Percentiles rank a stretch among this genome's conserved stretches.
phyloP scores from a whole-genome alignment of 2,797 vertebrate species.

The Ceryle rudis region DNA sequence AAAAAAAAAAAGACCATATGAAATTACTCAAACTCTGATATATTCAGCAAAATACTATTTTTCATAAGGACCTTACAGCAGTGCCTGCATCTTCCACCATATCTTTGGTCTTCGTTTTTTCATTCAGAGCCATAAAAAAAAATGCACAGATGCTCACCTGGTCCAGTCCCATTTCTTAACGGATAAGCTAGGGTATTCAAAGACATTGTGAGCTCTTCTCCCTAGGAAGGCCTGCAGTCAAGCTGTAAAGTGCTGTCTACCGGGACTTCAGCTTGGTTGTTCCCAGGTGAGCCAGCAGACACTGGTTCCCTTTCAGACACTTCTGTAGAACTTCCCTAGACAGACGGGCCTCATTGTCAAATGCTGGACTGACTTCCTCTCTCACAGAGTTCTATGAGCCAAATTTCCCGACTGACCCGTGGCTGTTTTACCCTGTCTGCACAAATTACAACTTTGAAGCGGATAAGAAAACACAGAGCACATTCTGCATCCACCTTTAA shows the following conservation, averaged over 20 bases:
- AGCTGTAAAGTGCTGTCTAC: background rate
- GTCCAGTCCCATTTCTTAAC: background rate
- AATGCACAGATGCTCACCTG: accelerated
- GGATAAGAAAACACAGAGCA: background rate
- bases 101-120: background rate
- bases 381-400: background rate
- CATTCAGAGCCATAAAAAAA: background rate
- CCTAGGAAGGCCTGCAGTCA: background rate
- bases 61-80: background rate
- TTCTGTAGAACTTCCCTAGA: background rate
- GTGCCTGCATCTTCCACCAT: background rate
- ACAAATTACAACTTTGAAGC: background rate
- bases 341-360: background rate
- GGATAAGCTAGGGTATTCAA: background rate
- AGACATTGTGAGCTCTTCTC: background rate
- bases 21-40: background rate
- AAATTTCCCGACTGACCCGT: background rate
- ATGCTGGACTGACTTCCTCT: background rate
- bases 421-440: background rate
- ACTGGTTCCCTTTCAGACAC: background rate
- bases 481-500: background rate
- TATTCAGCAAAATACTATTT: background rate
- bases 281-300: background rate
- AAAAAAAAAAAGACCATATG: background rate
- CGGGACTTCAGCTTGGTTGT: background rate